Percentiles rank a stretch among this genome's conserved stretches.
phyloP scores from a whole-genome alignment of 2,888 invertebrate genomes.

The Molanna angustata region DNA sequence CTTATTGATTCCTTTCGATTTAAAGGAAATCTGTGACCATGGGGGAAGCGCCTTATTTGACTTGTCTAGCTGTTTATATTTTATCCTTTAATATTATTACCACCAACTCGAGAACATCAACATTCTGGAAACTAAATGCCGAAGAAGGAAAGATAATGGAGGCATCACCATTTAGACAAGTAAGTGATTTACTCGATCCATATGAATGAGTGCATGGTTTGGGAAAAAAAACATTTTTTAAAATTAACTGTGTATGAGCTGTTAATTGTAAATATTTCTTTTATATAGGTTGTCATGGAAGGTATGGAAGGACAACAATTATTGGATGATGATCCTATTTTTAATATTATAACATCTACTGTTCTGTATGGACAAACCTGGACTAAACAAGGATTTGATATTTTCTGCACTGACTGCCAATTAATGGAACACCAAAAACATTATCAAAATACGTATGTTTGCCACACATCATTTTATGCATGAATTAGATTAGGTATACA shows the following conservation, averaged over 20 bases:
- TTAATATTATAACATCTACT: conserved; percentile 74
- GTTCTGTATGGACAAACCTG: conserved; percentile 64
- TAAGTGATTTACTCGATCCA: conserved; percentile 38
- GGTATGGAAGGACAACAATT: conserved; percentile 36
- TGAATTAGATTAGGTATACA: no score
- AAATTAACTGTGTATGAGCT: conserved; percentile 10
- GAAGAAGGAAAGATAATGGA: conserved; percentile 75
- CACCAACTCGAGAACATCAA: conserved; percentile 79
- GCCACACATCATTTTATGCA: no score
- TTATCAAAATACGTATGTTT: conserved; percentile 34
- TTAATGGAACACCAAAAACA: conserved; percentile 54
- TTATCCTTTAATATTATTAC: conserved; percentile 68
- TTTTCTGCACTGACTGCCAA: conserved; percentile 63
- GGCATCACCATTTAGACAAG: conserved; percentile 56
- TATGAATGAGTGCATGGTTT: conserved; percentile 9
- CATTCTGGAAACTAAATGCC: conserved; percentile 76
- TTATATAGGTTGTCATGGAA: conserved; percentile 27
- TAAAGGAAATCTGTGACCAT: conserved; percentile 36
- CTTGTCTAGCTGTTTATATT: conserved; percentile 66
- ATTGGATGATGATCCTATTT: conserved; percentile 65
- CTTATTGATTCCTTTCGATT: conserved; percentile 13
- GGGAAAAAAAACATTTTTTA: conserved; percentile 6
- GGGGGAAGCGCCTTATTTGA: conserved; percentile 58
- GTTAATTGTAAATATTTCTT: conserved; percentile 10
- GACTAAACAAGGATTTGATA: conserved; percentile 64